Base-by-base conservation (phyloP, 2,113 vertebrate species). In the Kryptolebias marmoratus region DNA sequence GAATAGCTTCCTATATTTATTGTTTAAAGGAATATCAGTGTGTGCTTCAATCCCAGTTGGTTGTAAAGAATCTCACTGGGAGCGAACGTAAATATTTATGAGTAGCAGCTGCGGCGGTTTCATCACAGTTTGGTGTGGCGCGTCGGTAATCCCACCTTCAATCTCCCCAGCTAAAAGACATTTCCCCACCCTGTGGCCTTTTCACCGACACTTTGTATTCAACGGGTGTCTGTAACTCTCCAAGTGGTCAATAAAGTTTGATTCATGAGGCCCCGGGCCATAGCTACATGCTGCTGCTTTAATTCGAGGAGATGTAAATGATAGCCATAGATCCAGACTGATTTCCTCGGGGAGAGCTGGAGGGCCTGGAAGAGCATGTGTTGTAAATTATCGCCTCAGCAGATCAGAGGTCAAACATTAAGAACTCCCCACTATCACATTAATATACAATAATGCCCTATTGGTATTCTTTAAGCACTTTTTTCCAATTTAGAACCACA, bases 191-290 rank as follows among this genome's bases (percentile, higher is more conserved):
- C 70, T 31, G 27, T 80, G 75, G 81, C 80, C 80, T 90, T 70
- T 89, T 82, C 63, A 15, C 52, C 31, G 32, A 61, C 84, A 81
- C 62, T 92, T 87, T 70, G 75, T 85, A 90, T 90, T 85, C 88
- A 86, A 71, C 57, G 68, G 53, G 87, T 87, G 87, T 87, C 75
- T 70, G 80, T 79, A 86, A 89, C 68, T 84, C 88, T 87, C 78
- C 85, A 77, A 85, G 81, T 87, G 87, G 86, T 87, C 92, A 86
- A 89, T 93, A 92, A 88, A 91, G 86, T 88, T 83, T 91, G 92
- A 92, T 90, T 92, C 81, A 88, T 75, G 84, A 77, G 72, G 47
- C 75, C 59, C 31, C 15, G 64, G 76, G 78, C 86, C 50, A 45
- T 81, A 76, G 84, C 78, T 65, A 71, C 77, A 89, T 86, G 79